phyloP scores from a whole-genome alignment of 2,113 vertebrate species.

The Brachyhypopomus occidentalis region DNA sequence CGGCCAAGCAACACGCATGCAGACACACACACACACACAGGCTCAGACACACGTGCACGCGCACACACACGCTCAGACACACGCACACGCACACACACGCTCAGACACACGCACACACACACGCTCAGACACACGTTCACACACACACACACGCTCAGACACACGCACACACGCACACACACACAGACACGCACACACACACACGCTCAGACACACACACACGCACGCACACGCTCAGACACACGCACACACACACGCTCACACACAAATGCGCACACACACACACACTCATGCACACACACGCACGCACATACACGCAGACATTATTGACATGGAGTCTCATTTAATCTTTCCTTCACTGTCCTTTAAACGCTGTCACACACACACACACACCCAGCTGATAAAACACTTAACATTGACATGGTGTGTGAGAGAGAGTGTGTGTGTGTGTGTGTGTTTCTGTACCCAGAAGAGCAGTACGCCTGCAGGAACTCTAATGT shows the following conservation, averaged over 20 bases:
- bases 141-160: constrained; percentile 9
- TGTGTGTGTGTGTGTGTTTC: constrained; percentile 35
- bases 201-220: constrained; percentile 3
- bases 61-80: neutral
- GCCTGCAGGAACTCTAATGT: constrained; percentile 49
- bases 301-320: constrained; percentile 24
- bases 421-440: constrained; percentile 11
- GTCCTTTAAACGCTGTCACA: constrained; percentile 5
- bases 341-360: neutral
- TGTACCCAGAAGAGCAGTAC: constrained; percentile 26
- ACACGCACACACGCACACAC: constrained; percentile 8
- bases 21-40: neutral
- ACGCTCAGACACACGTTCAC: constrained; percentile 11
- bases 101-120: constrained; percentile 21
- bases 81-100: neutral
- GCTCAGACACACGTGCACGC: neutral
- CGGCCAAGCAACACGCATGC: constrained; percentile 48
- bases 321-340: constrained; percentile 16
- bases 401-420: constrained; percentile 20
- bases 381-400: constrained; percentile 21
- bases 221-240: constrained; percentile 11
- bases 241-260: neutral
- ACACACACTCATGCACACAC: neutral
- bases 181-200: neutral
- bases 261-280: neutral